Evolutionary conservation across 2,797 vertebrate species (phyloP).

Genomic region (Cottoperca gobio): DNA sequence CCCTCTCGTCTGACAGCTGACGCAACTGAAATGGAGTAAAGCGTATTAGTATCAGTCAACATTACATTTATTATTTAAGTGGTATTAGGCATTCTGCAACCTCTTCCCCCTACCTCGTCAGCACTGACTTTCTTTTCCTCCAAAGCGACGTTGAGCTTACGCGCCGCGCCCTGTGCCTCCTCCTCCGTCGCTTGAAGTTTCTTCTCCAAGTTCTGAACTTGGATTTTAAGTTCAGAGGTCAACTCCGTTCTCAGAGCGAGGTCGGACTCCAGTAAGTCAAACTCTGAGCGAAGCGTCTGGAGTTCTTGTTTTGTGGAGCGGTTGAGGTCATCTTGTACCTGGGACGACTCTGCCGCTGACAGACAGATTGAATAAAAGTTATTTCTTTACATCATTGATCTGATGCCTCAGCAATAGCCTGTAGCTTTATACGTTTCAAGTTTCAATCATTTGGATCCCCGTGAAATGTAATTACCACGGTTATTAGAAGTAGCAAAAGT

Average conservation of each 20-base stretch:
- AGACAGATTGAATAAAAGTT: slow-evolving; percentile 12
- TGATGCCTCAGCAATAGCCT: neutral
- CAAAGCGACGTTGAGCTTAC: slow-evolving; percentile 67
- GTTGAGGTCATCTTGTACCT: slow-evolving; percentile 43
- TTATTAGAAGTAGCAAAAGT: neutral
- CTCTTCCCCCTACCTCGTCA: slow-evolving; percentile 49
- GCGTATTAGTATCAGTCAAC: neutral
- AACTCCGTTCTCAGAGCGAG: slow-evolving; percentile 77
- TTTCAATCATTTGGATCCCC: neutral
- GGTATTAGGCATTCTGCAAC: neutral
- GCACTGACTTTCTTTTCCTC: slow-evolving; percentile 72
- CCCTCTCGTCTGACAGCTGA: slow-evolving; percentile 76
- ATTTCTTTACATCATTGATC: neutral
- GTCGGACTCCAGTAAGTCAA: slow-evolving; percentile 78
- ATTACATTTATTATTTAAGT: neutral
- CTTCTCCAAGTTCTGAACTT: slow-evolving; percentile 72
- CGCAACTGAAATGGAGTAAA: slow-evolving; percentile 50
- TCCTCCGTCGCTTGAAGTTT: slow-evolving; percentile 72
- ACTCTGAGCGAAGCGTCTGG: slow-evolving; percentile 73
- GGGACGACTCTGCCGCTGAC: slow-evolving; percentile 52
- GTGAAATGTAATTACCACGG: neutral
- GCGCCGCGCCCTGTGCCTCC: slow-evolving; percentile 66
- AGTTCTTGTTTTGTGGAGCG: slow-evolving; percentile 70
- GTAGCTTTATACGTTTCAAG: neutral
- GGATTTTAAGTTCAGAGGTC: slow-evolving; percentile 78